Conservation (phyloP, 1,140 invertebrate species). For the Brachionus paranguensis region DNA sequence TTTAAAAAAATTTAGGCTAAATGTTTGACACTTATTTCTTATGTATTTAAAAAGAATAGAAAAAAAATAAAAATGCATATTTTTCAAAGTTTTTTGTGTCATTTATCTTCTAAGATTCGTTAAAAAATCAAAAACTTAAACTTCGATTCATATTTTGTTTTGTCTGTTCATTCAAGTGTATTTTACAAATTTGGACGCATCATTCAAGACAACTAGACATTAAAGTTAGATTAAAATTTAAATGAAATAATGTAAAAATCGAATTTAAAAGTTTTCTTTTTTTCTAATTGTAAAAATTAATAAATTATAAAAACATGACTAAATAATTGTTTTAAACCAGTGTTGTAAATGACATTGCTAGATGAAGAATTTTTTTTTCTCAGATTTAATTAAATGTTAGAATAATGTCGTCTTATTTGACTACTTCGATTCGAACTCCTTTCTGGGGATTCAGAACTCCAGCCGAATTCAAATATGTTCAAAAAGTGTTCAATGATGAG, state of each 20-base stretch:
- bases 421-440: neutral
- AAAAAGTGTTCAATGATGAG: neutral
- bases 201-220: neutral
- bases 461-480: neutral
- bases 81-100: neutral
- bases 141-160: neutral
- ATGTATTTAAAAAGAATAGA: neutral
- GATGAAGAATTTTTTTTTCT: neutral
- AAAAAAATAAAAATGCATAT: neutral
- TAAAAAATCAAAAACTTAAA: neutral
- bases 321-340: neutral
- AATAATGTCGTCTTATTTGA: neutral
- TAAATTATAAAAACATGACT: neutral
- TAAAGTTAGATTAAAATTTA: neutral
- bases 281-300: neutral
- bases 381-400: neutral
- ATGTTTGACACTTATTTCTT: neutral
- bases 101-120: neutral
- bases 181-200: neutral
- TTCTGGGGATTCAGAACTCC: slow-evolving; percentile 9
- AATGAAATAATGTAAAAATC: neutral
- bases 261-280: neutral
- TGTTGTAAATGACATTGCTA: neutral
- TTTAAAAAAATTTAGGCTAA: neutral
- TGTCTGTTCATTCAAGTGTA: neutral